These are phyloP conservation scores for Pogonus chalceus DNA, from an alignment of 1,140 invertebrate genomes.

Conservation along the genomic window DNA sequence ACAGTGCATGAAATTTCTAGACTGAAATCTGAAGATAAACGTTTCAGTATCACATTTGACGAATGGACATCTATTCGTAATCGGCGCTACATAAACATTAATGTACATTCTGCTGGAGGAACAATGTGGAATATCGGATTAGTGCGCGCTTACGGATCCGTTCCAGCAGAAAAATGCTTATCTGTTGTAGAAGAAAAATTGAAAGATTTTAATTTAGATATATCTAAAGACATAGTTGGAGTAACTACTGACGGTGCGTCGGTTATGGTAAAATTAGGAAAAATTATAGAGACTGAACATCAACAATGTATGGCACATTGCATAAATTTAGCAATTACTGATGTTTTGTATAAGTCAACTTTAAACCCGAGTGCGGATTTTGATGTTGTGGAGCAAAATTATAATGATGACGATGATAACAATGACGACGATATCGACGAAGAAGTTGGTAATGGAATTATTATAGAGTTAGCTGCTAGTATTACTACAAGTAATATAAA, in stretches of 20 bases:
- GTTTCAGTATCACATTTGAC: too few relatives aligned
- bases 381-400: conserved; percentile 16
- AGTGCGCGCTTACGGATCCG: too few relatives aligned
- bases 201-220: conserved; percentile 13
- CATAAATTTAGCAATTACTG: conserved; percentile 18
- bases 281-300: conserved; percentile 10
- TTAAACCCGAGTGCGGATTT: conserved; percentile 16
- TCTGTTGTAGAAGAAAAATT: conserved; percentile 12
- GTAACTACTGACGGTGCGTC: conserved; percentile 10
- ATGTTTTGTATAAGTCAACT: conserved; percentile 19
- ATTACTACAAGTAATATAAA: too few relatives aligned
- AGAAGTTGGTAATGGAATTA: conserved; percentile 19
- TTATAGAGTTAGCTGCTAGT: conserved; percentile 20
- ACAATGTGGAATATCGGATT: too few relatives aligned
- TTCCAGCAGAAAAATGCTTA: conserved; percentile 12
- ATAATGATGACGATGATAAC: conserved; percentile 17
- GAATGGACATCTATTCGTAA: conserved; percentile 15
- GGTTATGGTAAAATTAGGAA: conserved; percentile 15
- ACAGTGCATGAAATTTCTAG: too few relatives aligned
- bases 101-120: too few relatives aligned
- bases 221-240: conserved; percentile 12
- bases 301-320: too few relatives aligned
- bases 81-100: conserved; percentile 13
- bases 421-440: too few relatives aligned
- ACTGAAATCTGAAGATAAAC: too few relatives aligned